A percentile compares a stretch with the other conserved stretches of the same genome.
Evolutionary conservation across 2,888 invertebrate species (phyloP).

Genomic region (Drosophila heteroneura): DNA sequence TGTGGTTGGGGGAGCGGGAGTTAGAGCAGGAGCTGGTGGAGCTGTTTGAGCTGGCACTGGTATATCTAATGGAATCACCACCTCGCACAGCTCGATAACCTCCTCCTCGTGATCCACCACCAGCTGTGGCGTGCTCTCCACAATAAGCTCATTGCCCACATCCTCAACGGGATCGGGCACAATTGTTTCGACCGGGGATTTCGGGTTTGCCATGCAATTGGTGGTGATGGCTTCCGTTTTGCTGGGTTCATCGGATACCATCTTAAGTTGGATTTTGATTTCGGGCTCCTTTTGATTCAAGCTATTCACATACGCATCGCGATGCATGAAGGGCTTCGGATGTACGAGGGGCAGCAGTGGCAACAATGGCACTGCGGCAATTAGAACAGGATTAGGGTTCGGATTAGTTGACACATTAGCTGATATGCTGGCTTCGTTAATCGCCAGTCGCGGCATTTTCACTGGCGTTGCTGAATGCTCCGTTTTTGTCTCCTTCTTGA

Average conservation of each 20-base stretch:
- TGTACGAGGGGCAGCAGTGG: conserved; percentile 81
- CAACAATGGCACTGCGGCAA: conserved; percentile 15
- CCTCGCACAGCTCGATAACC: conserved; percentile 76
- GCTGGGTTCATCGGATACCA: conserved; percentile 82
- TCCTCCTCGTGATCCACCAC: conserved; percentile 84
- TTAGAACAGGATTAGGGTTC: conserved; percentile 9
- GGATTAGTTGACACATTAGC: conserved; percentile 11
- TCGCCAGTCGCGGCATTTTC: conserved; percentile 54
- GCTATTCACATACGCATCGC: conserved; percentile 83
- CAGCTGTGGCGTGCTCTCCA: conserved; percentile 76
- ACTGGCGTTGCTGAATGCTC: conserved; percentile 52
- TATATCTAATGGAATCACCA: conserved; percentile 54
- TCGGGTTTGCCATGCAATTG: conserved; percentile 2
- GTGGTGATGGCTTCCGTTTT: conserved; percentile 43
- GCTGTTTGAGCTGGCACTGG: conserved; percentile 19
- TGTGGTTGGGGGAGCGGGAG: background rate
- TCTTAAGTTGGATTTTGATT: conserved; percentile 85
- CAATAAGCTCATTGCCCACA: conserved; percentile 63
- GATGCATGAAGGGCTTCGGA: conserved; percentile 76
- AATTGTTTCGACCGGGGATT: conserved; percentile 6
- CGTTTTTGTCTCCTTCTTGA: conserved; percentile 56
- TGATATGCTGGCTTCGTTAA: conserved; percentile 36
- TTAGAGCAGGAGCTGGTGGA: conserved; percentile 8
- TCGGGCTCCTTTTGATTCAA: conserved; percentile 85
- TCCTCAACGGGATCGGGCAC: conserved; percentile 59